phyloP scores from a whole-genome alignment of 2,888 invertebrate genomes.

The Dastarcus helophoroides region DNA sequence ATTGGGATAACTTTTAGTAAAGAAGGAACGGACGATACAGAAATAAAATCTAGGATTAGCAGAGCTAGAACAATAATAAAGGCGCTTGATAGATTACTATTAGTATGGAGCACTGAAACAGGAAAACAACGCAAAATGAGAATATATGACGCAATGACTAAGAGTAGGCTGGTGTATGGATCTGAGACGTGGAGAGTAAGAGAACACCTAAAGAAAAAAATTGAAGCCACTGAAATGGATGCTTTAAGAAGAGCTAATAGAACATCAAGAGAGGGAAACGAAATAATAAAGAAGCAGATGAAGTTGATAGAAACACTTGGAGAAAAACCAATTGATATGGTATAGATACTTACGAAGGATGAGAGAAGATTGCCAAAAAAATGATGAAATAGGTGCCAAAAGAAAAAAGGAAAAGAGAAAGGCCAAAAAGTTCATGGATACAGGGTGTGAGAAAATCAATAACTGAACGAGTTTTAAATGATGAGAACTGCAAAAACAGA shows the following conservation, averaged over 20 bases:
- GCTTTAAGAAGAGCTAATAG: conserved; percentile 9
- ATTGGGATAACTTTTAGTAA: conserved; percentile 6
- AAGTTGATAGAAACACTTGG: conserved; percentile 6
- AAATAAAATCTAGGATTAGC: conserved; percentile 6
- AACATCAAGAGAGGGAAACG: conserved; percentile 7
- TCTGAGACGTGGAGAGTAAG: too few species aligned
- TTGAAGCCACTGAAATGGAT: conserved; percentile 10
- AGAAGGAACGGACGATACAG: conserved; percentile 9
- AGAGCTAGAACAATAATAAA: conserved; percentile 5
- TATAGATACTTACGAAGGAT: conserved; percentile 8
- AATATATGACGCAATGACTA: conserved; percentile 8
- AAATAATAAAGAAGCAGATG: conserved; percentile 1
- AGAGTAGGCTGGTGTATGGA: conserved; percentile 8
- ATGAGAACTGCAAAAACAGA: too few species aligned
- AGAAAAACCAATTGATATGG: conserved; percentile 8
- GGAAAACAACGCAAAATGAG: too few species aligned
- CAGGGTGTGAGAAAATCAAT: too few species aligned
- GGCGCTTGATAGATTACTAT: conserved; percentile 7
- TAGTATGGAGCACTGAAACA: conserved; percentile 9
- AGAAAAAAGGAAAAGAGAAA: too few species aligned
- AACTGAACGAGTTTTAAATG: too few species aligned
- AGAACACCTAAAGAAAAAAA: conserved; percentile 6
- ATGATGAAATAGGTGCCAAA: too few species aligned
- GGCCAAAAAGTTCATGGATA: too few species aligned
- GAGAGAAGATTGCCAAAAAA: conserved; percentile 7